phyloP scores from a whole-genome alignment of 2,113 vertebrate species.

The Anolis carolinensis region DNA sequence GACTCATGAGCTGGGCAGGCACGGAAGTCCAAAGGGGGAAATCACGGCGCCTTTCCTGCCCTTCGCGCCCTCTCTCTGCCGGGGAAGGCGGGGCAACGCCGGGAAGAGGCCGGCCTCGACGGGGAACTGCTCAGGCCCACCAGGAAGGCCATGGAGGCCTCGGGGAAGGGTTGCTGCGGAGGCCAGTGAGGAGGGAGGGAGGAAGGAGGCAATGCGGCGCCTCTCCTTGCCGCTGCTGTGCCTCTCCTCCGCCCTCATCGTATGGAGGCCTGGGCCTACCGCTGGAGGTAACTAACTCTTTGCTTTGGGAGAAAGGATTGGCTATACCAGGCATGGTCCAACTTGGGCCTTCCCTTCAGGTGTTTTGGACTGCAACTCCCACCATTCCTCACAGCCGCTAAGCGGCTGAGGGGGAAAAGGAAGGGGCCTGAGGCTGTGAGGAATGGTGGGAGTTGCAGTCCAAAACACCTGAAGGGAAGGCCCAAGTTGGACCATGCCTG shows the following conservation, averaged over 20 bases:
- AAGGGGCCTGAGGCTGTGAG: no score
- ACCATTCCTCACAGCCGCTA: no score
- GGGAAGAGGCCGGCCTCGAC: not conserved
- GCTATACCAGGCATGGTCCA: not conserved
- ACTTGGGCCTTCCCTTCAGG: no score
- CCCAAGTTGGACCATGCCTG: no score
- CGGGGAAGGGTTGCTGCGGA: not conserved
- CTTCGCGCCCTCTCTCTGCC: no score
- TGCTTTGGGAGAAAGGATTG: not conserved
- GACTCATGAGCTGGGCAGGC: no score
- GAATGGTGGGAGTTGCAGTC: no score
- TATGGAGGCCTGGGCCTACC: not conserved
- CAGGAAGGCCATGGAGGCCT: not conserved
- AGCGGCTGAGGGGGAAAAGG: no score
- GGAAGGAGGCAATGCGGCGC: not conserved
- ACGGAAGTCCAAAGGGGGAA: no score
- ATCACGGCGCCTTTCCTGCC: no score
- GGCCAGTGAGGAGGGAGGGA: not conserved
- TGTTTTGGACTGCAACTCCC: no score
- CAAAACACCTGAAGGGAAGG: no score
- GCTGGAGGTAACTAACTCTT: not conserved
- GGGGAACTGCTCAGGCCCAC: not conserved
- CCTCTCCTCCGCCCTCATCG: not conserved
- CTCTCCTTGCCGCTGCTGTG: not conserved
- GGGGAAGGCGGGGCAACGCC: not conserved